These are phyloP conservation scores for Ailuropoda melanoleuca DNA, from an alignment of 2,113 vertebrate species.

Conservation along the genomic window DNA sequence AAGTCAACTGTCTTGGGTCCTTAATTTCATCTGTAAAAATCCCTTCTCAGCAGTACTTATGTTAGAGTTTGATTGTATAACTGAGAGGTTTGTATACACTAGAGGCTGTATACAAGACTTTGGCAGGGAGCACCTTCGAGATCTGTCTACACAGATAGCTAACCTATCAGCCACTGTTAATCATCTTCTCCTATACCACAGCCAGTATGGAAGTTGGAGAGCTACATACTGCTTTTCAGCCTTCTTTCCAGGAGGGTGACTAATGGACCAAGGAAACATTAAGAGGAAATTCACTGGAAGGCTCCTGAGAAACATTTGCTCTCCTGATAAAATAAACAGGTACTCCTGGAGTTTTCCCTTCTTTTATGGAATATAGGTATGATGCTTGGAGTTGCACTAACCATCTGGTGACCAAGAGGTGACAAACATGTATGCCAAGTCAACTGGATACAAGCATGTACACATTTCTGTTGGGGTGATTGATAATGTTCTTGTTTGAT, in stretches of 20 bases:
- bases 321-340: constrained; percentile 8
- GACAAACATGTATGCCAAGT: neutral
- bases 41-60: neutral
- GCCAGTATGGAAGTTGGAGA: neutral
- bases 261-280: neutral
- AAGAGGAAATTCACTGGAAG: neutral
- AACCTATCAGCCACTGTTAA: neutral
- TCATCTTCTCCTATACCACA: neutral
- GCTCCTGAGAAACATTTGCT: neutral
- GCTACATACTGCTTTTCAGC: neutral
- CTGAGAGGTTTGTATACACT: neutral
- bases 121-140: neutral
- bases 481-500: neutral
- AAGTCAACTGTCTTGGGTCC: neutral
- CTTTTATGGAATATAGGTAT: neutral
- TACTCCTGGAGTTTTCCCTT: neutral
- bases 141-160: neutral
- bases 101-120: neutral
- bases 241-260: neutral
- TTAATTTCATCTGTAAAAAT: neutral
- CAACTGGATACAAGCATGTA: neutral
- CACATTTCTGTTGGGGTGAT: neutral
- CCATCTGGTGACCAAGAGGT: neutral
- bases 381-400: neutral
- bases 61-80: neutral